Conservation (phyloP, 2,113 vertebrate species). For the Hippocampus barbouri region DNA sequence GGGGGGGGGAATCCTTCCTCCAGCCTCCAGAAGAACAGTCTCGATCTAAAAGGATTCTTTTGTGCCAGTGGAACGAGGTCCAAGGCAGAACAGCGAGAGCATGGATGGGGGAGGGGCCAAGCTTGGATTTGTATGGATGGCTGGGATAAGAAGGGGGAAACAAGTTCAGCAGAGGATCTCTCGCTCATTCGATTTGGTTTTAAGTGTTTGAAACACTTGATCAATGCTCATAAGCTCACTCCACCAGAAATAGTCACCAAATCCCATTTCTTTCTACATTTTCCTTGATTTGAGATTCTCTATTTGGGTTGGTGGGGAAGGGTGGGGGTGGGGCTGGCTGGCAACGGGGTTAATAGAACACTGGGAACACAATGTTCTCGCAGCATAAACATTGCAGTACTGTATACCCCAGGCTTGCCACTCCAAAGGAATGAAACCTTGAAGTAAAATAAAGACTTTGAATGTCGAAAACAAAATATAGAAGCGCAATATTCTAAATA, state of each 20-base stretch:
- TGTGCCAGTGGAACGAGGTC: slow-evolving; percentile 57
- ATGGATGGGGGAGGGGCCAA: slow-evolving; percentile 55
- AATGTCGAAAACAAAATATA: background rate
- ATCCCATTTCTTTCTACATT: background rate
- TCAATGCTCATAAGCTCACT: slow-evolving; percentile 2
- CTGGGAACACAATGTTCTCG: slow-evolving; percentile 29
- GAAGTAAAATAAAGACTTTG: background rate
- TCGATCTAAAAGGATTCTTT: slow-evolving; percentile 71
- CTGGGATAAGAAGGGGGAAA: slow-evolving; percentile 48
- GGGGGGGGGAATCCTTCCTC: slow-evolving; percentile 54
- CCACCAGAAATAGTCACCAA: background rate
- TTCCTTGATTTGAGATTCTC: background rate
- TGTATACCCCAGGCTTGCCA: background rate
- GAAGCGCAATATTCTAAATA: background rate
- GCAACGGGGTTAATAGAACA: slow-evolving; percentile 2
- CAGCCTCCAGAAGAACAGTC: slow-evolving; percentile 63
- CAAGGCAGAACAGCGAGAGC: slow-evolving; percentile 47
- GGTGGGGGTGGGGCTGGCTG: background rate
- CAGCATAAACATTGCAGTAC: slow-evolving; percentile 4
- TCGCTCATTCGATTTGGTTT: slow-evolving; percentile 21
- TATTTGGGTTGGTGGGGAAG: background rate
- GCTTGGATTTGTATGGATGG: slow-evolving; percentile 54
- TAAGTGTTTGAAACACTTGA: slow-evolving; percentile 10
- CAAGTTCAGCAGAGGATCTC: slow-evolving; percentile 62
- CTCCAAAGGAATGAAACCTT: background rate